A percentile compares a stretch with the other conserved stretches of the same genome.
These are phyloP conservation scores for Myiothlypis chrysogaster DNA, from an alignment of 2,797 vertebrate genomes.

Conservation along the genomic window DNA sequence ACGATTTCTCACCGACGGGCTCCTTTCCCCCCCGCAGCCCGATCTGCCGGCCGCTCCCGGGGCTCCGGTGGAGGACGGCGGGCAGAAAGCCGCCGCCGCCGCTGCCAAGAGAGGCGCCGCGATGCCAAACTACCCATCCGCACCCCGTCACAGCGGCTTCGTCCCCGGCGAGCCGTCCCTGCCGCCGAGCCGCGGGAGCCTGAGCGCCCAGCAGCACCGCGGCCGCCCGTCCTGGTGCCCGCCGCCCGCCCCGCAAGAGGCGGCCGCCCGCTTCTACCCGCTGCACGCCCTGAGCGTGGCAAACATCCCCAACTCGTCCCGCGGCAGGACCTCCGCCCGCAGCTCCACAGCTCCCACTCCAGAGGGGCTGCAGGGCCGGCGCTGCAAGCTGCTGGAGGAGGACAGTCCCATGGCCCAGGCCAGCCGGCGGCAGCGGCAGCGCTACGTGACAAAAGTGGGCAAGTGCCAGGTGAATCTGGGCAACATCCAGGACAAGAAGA, in stretches of 20 bases:
- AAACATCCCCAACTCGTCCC: neutral
- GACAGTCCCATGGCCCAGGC: conserved; percentile 45
- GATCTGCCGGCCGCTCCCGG: neutral
- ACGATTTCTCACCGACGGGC: neutral
- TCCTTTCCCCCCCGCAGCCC: conserved; percentile 32
- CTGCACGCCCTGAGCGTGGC: conserved; percentile 38
- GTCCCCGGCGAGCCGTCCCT: neutral
- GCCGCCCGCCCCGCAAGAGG: neutral
- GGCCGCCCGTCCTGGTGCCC: neutral
- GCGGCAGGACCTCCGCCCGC: neutral
- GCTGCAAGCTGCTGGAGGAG: conserved; percentile 79
- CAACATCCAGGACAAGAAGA: conserved; percentile 80
- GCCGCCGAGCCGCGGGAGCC: neutral
- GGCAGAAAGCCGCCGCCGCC: neutral
- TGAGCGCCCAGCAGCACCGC: neutral
- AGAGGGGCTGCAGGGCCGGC: conserved; percentile 67
- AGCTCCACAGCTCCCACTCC: neutral
- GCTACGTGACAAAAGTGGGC: conserved; percentile 84
- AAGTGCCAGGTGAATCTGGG: conserved; percentile 85
- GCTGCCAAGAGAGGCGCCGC: conserved; percentile 26
- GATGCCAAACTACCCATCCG: conserved; percentile 22
- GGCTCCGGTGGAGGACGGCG: neutral
- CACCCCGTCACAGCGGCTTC: neutral
- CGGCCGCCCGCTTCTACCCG: conserved; percentile 59
- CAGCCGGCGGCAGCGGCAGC: conserved; percentile 73